phyloP scores from a whole-genome alignment of 2,888 invertebrate species.

The Cetonia aurata region DNA sequence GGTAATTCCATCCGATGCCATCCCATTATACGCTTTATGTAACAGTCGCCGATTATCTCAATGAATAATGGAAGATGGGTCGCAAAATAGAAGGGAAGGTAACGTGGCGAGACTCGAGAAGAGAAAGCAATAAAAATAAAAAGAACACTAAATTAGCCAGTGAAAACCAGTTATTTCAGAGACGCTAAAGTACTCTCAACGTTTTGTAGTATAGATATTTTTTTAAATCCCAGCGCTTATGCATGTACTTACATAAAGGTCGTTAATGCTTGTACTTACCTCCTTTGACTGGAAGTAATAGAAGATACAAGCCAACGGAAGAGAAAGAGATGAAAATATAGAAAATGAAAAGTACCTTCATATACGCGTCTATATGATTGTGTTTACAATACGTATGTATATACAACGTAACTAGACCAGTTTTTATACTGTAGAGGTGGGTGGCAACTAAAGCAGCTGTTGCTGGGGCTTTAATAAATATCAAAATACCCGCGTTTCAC shows the following conservation, averaged over 20 bases:
- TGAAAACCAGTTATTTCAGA: slow-evolving; percentile 20
- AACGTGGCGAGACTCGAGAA: not conserved
- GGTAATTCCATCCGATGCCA: slow-evolving; percentile 9
- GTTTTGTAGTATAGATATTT: not conserved
- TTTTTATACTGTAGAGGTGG: slow-evolving; percentile 48
- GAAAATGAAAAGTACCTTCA: slow-evolving; percentile 9
- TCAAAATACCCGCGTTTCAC: slow-evolving; percentile 47
- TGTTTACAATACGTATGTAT: slow-evolving; percentile 2
- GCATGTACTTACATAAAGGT: not conserved
- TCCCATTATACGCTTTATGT: slow-evolving; percentile 5
- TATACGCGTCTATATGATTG: no score
- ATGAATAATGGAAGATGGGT: slow-evolving; percentile 19
- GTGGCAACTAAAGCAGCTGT: slow-evolving; percentile 47
- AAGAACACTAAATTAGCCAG: slow-evolving; percentile 1
- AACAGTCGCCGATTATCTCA: slow-evolving; percentile 23
- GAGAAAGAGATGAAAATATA: slow-evolving; percentile 11
- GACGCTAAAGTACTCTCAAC: not conserved
- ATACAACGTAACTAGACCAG: slow-evolving; percentile 44
- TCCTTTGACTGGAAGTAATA: slow-evolving; percentile 30
- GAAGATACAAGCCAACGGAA: not conserved
- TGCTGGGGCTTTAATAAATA: slow-evolving; percentile 45
- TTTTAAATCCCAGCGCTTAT: slow-evolving; percentile 2
- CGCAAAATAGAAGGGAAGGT: slow-evolving; percentile 1
- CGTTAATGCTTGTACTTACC: slow-evolving; percentile 21
- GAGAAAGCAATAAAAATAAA: not conserved